phyloP scores from a whole-genome alignment of 2,797 vertebrate genomes.

The Gymnodraco acuticeps region DNA sequence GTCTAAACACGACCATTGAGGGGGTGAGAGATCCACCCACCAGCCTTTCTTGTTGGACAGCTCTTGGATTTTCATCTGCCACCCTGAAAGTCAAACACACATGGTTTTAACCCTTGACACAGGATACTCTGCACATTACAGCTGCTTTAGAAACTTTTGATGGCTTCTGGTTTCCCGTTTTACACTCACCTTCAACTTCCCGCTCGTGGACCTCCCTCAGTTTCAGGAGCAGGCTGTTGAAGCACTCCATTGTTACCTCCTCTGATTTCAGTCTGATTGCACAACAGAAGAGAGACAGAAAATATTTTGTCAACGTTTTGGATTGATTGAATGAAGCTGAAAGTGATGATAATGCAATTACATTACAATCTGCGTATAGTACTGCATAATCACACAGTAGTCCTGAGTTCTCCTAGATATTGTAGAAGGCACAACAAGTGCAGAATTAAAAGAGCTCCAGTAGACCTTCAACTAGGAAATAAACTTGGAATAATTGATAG shows the following conservation, averaged over 20 bases:
- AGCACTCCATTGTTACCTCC: slow-evolving; percentile 83
- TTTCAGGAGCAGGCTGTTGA: slow-evolving; percentile 88
- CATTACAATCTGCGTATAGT: too few species aligned
- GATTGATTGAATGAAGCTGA: not conserved
- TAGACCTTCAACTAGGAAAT: too few species aligned
- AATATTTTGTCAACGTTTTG: not conserved
- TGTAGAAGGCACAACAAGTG: too few species aligned
- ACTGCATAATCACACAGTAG: too few species aligned
- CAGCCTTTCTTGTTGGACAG: slow-evolving; percentile 93
- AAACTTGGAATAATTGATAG: too few species aligned
- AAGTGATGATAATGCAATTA: too few species aligned
- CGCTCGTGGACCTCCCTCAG: slow-evolving; percentile 92
- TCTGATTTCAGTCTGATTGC: not conserved
- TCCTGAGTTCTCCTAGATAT: too few species aligned
- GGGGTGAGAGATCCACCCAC: slow-evolving; percentile 81
- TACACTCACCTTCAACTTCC: slow-evolving; percentile 85
- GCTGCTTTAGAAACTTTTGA: not conserved
- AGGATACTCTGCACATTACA: not conserved
- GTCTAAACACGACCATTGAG: not conserved
- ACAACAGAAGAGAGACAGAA: not conserved
- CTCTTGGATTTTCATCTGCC: slow-evolving; percentile 92
- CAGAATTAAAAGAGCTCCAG: too few species aligned
- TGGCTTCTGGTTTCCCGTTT: not conserved
- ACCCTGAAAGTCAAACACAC: slow-evolving; percentile 77
- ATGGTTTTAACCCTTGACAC: not conserved